Conservation (phyloP, 2,113 vertebrate genomes). For the Cinclus mexicanus region DNA sequence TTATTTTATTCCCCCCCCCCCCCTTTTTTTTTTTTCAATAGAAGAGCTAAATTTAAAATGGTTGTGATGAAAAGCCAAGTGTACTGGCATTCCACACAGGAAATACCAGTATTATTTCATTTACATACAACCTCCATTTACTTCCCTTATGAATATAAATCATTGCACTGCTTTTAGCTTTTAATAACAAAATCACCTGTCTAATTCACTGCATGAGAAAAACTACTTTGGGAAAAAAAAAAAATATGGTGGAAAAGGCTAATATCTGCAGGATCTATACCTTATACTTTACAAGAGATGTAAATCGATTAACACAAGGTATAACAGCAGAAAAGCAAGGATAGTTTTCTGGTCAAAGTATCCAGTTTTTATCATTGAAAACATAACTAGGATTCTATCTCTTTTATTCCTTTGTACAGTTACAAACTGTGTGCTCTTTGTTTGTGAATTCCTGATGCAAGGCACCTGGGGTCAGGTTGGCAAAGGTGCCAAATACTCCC, state of each 20-base stretch:
- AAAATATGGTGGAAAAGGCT: not conserved
- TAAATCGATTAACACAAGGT: not conserved
- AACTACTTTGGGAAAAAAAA: constrained; percentile 1
- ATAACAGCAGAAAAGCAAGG: not conserved
- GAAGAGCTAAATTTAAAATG: not conserved
- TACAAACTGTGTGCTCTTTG: constrained; percentile 14
- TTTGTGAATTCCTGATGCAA: constrained; percentile 39
- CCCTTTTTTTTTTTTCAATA: accelerated
- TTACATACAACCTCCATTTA: not conserved
- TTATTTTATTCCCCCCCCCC: not conserved
- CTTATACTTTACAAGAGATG: not conserved
- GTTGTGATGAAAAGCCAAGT: not conserved
- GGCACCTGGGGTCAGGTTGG: constrained; percentile 32
- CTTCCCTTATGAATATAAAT: constrained; percentile 9
- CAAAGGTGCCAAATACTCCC: constrained; percentile 31
- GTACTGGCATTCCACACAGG: not conserved
- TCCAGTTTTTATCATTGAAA: not conserved
- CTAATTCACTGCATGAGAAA: not conserved
- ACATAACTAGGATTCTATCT: not conserved
- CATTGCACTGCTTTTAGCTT: constrained; percentile 3
- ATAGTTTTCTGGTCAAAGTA: not conserved
- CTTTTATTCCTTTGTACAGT: constrained; percentile 3
- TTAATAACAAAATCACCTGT: constrained; percentile 4
- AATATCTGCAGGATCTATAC: not conserved
- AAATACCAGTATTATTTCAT: constrained; percentile 34